Conservation (phyloP, 2,113 vertebrate species). For the Tetraodon nigroviridis region DNA sequence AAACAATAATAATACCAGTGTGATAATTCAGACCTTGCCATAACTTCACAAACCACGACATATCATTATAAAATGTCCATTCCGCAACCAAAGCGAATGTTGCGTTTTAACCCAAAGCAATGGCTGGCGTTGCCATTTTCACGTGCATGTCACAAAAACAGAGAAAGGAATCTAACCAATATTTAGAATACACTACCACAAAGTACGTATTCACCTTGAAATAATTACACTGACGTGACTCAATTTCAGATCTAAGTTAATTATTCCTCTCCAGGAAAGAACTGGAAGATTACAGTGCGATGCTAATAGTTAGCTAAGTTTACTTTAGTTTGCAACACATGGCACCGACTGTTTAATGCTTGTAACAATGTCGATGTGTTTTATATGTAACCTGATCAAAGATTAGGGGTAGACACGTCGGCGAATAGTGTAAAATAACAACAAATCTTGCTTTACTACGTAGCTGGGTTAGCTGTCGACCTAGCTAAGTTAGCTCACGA, state of each 20-base stretch:
- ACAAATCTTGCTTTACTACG: constrained; percentile 10
- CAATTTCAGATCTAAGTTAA: background rate
- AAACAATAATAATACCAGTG: background rate
- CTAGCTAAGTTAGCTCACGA: constrained; percentile 34
- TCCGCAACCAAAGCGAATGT: background rate
- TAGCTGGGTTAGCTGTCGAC: constrained; percentile 28
- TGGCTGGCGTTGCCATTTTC: background rate
- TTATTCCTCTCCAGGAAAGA: background rate
- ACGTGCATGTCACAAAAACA: too few species aligned
- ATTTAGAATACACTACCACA: too few species aligned
- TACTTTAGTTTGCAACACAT: constrained; percentile 27
- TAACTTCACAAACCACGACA: background rate
- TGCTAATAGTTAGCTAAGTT: constrained; percentile 36
- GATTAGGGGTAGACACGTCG: fast-evolving
- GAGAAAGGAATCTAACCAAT: too few species aligned
- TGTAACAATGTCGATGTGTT: too few species aligned
- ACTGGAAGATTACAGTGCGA: background rate
- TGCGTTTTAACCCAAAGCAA: background rate
- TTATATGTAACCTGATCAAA: background rate
- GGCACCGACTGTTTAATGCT: background rate
- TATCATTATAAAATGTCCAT: background rate
- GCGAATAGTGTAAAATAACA: background rate
- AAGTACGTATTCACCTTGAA: too few species aligned
- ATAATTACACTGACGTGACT: too few species aligned
- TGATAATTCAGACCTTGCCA: background rate